phyloP scores from a whole-genome alignment of 2,888 invertebrate species.

The Rhingia rostrata region DNA sequence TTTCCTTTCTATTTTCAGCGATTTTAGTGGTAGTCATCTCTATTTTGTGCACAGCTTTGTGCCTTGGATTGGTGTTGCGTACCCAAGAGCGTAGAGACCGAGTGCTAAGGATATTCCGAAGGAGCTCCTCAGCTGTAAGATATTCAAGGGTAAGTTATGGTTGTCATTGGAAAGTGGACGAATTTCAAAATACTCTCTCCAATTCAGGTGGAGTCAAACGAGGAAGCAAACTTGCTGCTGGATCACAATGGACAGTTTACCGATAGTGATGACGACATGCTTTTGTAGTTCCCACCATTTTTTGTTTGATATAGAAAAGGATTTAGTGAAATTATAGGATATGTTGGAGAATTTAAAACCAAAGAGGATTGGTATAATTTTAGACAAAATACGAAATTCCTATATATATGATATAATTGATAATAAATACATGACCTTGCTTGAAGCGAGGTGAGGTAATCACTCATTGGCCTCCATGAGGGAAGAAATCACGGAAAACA shows the following conservation, averaged over 20 bases:
- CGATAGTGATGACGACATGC: slow-evolving; percentile 82
- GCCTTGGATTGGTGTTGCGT: slow-evolving; percentile 78
- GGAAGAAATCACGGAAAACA: slow-evolving; percentile 23
- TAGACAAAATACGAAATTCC: slow-evolving; percentile 43
- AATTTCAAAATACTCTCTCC: slow-evolving; percentile 15
- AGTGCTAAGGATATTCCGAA: slow-evolving; percentile 78
- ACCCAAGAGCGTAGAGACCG: slow-evolving; percentile 79
- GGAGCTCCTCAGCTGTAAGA: slow-evolving; percentile 79
- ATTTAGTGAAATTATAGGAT: slow-evolving; percentile 27
- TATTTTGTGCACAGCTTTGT: slow-evolving; percentile 35
- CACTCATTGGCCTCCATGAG: slow-evolving; percentile 18
- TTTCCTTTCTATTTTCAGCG: slow-evolving; percentile 38
- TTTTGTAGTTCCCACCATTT: slow-evolving; percentile 77
- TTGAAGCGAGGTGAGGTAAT: slow-evolving; percentile 7
- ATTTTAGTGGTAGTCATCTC: slow-evolving; percentile 23
- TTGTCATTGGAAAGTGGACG: not conserved
- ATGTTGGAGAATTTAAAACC: slow-evolving; percentile 54
- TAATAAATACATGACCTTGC: not conserved
- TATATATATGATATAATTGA: slow-evolving; percentile 31
- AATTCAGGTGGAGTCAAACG: slow-evolving; percentile 79
- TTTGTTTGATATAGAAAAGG: not conserved
- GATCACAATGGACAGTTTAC: slow-evolving; percentile 81
- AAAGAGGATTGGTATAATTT: slow-evolving; percentile 51
- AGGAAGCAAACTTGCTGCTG: slow-evolving; percentile 81
- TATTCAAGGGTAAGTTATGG: slow-evolving; percentile 79